These are phyloP conservation scores for Macrostomum lignano DNA, from an alignment of 1,140 invertebrate species.

Conservation along the genomic window DNA sequence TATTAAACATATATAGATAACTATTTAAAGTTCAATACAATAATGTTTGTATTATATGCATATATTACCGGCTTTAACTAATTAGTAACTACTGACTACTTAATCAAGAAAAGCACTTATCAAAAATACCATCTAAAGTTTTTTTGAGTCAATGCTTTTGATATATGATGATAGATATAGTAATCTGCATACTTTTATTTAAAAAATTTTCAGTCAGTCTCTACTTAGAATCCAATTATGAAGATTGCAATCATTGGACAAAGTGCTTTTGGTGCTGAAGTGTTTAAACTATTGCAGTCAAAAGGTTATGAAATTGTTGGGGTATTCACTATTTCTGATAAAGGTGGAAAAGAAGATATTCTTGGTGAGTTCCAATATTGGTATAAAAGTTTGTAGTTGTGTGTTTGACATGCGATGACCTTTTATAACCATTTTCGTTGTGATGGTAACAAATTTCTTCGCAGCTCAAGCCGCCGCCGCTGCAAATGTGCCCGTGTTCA, in stretches of 20 bases:
- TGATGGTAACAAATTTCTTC: slow-evolving; percentile 11
- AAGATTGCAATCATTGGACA: slow-evolving; percentile 72
- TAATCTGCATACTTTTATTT: too few relatives aligned
- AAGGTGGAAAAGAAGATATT: slow-evolving; percentile 51
- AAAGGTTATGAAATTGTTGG: slow-evolving; percentile 61
- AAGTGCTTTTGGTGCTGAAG: slow-evolving; percentile 68
- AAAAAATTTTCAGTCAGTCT: too few relatives aligned
- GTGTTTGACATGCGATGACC: background rate
- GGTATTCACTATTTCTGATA: slow-evolving; percentile 68
- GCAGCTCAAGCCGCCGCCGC: slow-evolving; percentile 46
- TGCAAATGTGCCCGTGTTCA: slow-evolving; percentile 57
- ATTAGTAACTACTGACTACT: too few relatives aligned
- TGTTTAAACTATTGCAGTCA: slow-evolving; percentile 47
- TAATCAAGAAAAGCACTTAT: too few relatives aligned
- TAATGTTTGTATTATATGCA: too few relatives aligned
- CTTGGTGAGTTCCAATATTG: slow-evolving; percentile 36
- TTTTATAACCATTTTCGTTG: background rate
- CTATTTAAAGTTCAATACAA: too few relatives aligned
- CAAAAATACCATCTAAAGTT: too few relatives aligned
- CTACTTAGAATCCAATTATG: too few relatives aligned
- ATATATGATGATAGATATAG: too few relatives aligned
- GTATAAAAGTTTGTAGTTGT: background rate
- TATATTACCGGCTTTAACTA: too few relatives aligned
- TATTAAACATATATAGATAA: too few relatives aligned
- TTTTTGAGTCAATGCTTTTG: too few relatives aligned